phyloP scores from a whole-genome alignment of 2,888 invertebrate genomes.

The Pantelozetes paolii region DNA sequence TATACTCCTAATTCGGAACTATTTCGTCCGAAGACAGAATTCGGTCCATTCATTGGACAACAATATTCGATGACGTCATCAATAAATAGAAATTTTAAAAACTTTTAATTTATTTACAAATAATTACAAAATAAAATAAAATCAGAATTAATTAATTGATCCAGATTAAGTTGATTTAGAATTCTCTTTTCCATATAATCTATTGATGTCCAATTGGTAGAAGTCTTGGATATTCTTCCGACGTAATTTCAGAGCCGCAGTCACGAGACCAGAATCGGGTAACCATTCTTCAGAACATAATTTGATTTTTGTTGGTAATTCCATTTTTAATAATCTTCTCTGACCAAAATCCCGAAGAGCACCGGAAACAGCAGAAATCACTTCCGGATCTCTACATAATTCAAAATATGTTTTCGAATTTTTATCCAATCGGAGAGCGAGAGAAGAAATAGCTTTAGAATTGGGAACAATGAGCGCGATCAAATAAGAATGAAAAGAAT shows the following conservation, averaged over 20 bases:
- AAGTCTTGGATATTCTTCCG: conserved; percentile 55
- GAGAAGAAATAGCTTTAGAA: conserved; percentile 55
- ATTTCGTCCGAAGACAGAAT: too few relatives aligned
- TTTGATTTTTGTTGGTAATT: conserved; percentile 51
- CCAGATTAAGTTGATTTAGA: background rate
- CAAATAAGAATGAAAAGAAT: conserved; percentile 74
- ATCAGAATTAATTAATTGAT: background rate
- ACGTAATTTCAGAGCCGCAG: conserved; percentile 58
- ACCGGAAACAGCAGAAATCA: conserved; percentile 69
- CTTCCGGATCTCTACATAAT: conserved; percentile 64
- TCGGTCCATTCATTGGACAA: too few relatives aligned
- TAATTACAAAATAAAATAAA: too few relatives aligned
- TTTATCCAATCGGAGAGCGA: conserved; percentile 33
- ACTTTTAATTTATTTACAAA: too few relatives aligned
- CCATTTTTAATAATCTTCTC: conserved; percentile 55
- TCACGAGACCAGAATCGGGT: conserved; percentile 58
- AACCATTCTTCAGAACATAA: conserved; percentile 57
- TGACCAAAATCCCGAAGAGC: conserved; percentile 75
- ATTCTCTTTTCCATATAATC: background rate
- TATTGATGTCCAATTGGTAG: conserved; percentile 53
- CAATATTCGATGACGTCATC: too few relatives aligned
- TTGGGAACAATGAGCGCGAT: conserved; percentile 86
- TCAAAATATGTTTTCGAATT: conserved; percentile 60
- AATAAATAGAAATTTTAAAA: too few relatives aligned
- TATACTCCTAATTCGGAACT: too few relatives aligned